phyloP scores from a whole-genome alignment of 1,140 invertebrate species.

The Monochamus saltuarius region DNA sequence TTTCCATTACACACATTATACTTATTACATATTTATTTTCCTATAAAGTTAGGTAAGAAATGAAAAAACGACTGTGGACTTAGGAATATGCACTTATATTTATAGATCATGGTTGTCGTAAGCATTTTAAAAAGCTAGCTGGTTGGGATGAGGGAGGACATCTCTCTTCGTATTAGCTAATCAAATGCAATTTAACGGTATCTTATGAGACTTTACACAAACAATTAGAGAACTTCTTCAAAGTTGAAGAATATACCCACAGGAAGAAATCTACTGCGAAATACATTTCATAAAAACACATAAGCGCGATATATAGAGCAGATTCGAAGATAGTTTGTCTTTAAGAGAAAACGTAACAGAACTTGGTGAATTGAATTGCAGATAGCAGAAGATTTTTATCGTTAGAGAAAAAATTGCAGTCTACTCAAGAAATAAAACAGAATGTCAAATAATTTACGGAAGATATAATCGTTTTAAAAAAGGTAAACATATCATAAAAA shows the following conservation, averaged over 20 bases:
- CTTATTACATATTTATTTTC: too few relatives aligned
- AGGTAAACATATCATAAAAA: constrained; percentile 3
- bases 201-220: not conserved
- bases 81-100: too few relatives aligned
- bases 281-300: constrained; percentile 10
- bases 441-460: not conserved
- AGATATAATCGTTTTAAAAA: constrained; percentile 25
- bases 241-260: constrained; percentile 5
- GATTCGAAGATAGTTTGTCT: constrained; percentile 14
- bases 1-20: too few relatives aligned
- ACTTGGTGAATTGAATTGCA: constrained; percentile 9
- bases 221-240: constrained; percentile 14
- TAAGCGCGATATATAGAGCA: constrained; percentile 1
- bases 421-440: constrained; percentile 3
- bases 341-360: not conserved
- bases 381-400: constrained; percentile 11
- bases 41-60: too few relatives aligned
- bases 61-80: too few relatives aligned
- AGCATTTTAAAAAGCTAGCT: too few relatives aligned
- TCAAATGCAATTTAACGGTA: constrained; percentile 7
- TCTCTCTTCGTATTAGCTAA: too few relatives aligned
- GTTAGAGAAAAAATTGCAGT: constrained; percentile 13
- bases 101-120: too few relatives aligned
- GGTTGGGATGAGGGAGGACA: too few relatives aligned
- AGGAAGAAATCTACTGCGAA: constrained; percentile 15